Base-by-base conservation (phyloP, 2,113 vertebrate genomes). In the Macrotus californicus region DNA sequence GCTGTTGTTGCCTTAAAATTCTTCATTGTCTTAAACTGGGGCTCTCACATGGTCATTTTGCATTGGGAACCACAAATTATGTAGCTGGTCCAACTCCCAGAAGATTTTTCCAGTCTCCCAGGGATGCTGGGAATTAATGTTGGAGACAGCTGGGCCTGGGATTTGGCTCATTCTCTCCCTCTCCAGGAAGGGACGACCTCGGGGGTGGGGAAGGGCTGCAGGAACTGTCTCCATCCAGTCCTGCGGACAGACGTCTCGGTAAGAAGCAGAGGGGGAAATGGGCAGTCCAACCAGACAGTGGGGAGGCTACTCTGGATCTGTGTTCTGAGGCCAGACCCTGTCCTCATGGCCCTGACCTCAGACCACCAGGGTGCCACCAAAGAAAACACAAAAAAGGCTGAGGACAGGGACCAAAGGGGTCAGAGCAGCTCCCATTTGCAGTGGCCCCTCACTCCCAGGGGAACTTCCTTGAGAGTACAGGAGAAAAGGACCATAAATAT, bases 321-420 rank as follows among this genome's bases (percentile, higher is more conserved):
- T 46, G 39, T 75, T 87, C 67, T 50, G 64, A 72, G 72, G 70
- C 52, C 77, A 94, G 81, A 86, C 19, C 3, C 52, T 69, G 39
- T 90, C 82, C 66, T 59, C 19, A 7, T 79, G 80, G 92, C 81
- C 73, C 94, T 92, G 92, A 95, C 88, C 90, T 92, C 52, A 39
- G 91, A 59, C 39, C 59, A 59, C 85, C 48, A 75, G 39, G 52
- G 67, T 31, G 3, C 56, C 59, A 79, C 50, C n/a, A 83, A 80
- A 83, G 43, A 73, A 91, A 91, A 85, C 87, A 93, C 48, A 96
- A 80, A 50, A 22, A 77, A 41, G 13, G 48, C 59, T 43, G 34
- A 46, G 26, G n/a, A 54, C 89, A 77, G 85, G 36, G 39, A 54
- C 15, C 5, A 26, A 18, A 70, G 43, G 67, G 50, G 21, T 77